Conservation (phyloP, 1,140 invertebrate genomes). For the Pinna nobilis region DNA sequence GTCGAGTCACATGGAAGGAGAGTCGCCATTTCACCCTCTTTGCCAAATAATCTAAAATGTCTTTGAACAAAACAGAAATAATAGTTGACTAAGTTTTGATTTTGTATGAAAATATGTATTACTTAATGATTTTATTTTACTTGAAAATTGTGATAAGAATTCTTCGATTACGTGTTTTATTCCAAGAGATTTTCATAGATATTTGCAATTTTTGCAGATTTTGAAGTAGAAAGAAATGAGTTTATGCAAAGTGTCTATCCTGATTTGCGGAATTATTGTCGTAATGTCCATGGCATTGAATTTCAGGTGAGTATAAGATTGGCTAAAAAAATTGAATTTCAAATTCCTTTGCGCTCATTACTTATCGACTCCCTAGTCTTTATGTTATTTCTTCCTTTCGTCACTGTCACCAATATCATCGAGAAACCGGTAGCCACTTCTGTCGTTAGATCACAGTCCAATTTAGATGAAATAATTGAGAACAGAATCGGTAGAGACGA, state of each 20-base stretch:
- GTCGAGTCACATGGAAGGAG: no score
- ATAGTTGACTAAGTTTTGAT: no score
- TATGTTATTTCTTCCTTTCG: not conserved
- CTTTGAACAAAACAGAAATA: no score
- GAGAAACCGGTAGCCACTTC: not conserved
- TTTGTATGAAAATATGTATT: no score
- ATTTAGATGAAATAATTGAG: not conserved
- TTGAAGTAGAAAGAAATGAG: conserved; percentile 96
- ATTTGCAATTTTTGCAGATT: conserved; percentile 81
- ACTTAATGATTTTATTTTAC: no score
- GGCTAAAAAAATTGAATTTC: not conserved
- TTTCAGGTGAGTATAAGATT: conserved; percentile 86
- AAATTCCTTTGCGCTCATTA: not conserved
- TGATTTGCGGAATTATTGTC: conserved; percentile 94
- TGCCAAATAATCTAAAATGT: no score
- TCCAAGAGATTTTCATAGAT: not conserved
- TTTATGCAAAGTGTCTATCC: conserved; percentile 98
- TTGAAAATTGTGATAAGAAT: no score
- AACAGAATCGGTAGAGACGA: not conserved
- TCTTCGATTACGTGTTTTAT: not conserved
- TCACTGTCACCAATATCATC: not conserved
- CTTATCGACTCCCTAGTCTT: not conserved
- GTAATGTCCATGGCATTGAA: conserved; percentile 96
- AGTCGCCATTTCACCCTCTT: no score
- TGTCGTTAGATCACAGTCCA: no score